Conservation (phyloP, 1,140 invertebrate species). For the Zeugodacus cucurbitae region DNA sequence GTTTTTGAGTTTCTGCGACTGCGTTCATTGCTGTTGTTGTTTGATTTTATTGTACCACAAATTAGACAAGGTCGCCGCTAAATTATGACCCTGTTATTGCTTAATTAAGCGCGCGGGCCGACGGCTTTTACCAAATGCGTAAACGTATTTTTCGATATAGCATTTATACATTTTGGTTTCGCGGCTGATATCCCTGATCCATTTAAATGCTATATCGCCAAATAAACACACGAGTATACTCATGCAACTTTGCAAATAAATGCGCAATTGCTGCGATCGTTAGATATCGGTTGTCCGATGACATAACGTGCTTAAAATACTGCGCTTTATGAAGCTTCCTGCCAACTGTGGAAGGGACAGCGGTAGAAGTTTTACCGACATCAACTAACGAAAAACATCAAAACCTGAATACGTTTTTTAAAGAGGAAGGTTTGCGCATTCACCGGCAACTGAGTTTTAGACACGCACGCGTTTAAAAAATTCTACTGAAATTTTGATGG, state of each 20-base stretch:
- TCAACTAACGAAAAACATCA: too few relatives aligned
- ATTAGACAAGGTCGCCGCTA: neutral
- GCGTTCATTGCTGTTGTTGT: neutral
- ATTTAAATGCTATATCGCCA: neutral
- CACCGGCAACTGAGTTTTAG: neutral
- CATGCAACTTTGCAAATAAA: neutral
- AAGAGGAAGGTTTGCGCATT: neutral
- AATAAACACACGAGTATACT: neutral
- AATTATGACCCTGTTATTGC: neutral
- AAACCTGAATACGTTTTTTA: neutral
- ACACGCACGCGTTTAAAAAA: neutral
- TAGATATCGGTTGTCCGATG: neutral
- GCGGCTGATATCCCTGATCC: neutral
- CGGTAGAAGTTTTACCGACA: too few relatives aligned
- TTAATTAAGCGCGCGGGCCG: neutral
- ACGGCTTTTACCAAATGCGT: neutral
- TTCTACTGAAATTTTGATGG: constrained; percentile 2
- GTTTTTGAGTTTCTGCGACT: neutral
- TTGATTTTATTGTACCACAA: neutral
- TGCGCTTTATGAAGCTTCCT: neutral
- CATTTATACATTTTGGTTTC: neutral
- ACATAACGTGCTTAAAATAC: neutral
- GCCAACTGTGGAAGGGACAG: neutral
- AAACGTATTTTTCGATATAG: neutral
- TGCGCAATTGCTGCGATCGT: neutral